phyloP scores from a whole-genome alignment of 2,797 vertebrate genomes.

The Gallinago nigripennis region DNA sequence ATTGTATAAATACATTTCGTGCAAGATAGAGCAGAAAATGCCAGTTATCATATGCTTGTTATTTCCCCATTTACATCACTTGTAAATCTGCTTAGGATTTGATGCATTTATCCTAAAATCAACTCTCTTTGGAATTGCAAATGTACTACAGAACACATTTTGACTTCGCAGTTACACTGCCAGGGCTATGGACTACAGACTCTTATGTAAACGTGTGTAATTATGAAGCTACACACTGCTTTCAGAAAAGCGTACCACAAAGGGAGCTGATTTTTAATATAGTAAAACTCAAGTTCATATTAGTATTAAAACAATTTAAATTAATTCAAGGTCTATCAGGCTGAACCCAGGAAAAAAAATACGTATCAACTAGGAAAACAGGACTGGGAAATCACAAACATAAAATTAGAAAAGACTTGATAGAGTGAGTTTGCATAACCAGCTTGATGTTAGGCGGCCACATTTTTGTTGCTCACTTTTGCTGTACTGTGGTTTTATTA shows the following conservation, averaged over 20 bases:
- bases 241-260: not conserved
- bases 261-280: not conserved
- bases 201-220: not conserved
- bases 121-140: not conserved
- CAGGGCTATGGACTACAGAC: not conserved
- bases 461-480: slow-evolving; percentile 32
- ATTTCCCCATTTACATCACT: slow-evolving; percentile 69
- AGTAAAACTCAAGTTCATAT: not conserved
- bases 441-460: slow-evolving; percentile 77
- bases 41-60: slow-evolving; percentile 74
- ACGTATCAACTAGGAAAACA: slow-evolving; percentile 1
- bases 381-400: slow-evolving; percentile 79
- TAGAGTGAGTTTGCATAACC: slow-evolving; percentile 71
- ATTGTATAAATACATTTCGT: slow-evolving; percentile 30
- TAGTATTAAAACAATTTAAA: not conserved
- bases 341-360: not conserved
- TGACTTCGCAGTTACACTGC: not conserved
- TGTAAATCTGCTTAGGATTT: slow-evolving; percentile 2
- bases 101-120: slow-evolving; percentile 3
- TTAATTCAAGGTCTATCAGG: slow-evolving; percentile 18
- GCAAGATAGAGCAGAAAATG: slow-evolving; percentile 69
- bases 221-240: not conserved
- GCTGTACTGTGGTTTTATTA: slow-evolving; percentile 32
- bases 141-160: not conserved
- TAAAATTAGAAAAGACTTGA: slow-evolving; percentile 72